Evolutionary conservation across 1,140 invertebrate genomes (phyloP).

Genomic region (Tyrophagus putrescentiae): DNA sequence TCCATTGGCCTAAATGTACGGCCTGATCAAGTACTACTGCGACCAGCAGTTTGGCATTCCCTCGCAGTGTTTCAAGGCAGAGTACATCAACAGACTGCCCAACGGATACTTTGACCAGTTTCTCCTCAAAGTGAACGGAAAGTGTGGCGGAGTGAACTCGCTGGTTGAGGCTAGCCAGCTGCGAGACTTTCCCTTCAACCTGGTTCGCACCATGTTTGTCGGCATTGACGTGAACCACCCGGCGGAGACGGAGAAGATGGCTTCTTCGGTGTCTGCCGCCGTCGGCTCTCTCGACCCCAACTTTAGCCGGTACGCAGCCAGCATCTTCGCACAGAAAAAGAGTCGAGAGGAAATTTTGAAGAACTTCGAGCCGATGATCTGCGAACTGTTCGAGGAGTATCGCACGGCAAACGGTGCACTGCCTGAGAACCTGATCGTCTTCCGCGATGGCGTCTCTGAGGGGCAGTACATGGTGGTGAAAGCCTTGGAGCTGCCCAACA

Average conservation of each 20-base stretch:
- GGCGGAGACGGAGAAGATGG: slow-evolving; percentile 52
- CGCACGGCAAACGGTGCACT: slow-evolving; percentile 21
- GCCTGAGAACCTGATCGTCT: slow-evolving; percentile 34
- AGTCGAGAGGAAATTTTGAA: slow-evolving; percentile 15
- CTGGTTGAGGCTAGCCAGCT: slow-evolving; percentile 32
- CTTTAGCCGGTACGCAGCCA: slow-evolving; percentile 12
- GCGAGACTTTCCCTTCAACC: slow-evolving; percentile 27
- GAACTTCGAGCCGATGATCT: slow-evolving; percentile 11
- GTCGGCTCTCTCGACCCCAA: slow-evolving; percentile 17
- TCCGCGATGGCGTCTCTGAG: slow-evolving; percentile 37
- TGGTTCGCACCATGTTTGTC: slow-evolving; percentile 9
- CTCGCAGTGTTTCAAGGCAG: neutral
- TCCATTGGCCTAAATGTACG: neutral
- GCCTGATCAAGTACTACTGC: neutral
- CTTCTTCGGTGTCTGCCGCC: slow-evolving; percentile 67
- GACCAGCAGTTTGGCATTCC: slow-evolving; percentile 4
- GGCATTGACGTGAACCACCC: slow-evolving; percentile 63
- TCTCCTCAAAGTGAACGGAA: slow-evolving; percentile 64
- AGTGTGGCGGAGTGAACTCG: slow-evolving; percentile 67
- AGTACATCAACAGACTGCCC: neutral
- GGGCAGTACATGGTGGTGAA: slow-evolving; percentile 34
- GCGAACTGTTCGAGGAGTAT: slow-evolving; percentile 36
- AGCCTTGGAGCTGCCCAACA: slow-evolving; percentile 23
- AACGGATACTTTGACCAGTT: slow-evolving; percentile 44
- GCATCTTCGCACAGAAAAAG: slow-evolving; percentile 17